These are phyloP conservation scores for Lingula anatina DNA, from an alignment of 2,888 invertebrate species.

Conservation along the genomic window DNA sequence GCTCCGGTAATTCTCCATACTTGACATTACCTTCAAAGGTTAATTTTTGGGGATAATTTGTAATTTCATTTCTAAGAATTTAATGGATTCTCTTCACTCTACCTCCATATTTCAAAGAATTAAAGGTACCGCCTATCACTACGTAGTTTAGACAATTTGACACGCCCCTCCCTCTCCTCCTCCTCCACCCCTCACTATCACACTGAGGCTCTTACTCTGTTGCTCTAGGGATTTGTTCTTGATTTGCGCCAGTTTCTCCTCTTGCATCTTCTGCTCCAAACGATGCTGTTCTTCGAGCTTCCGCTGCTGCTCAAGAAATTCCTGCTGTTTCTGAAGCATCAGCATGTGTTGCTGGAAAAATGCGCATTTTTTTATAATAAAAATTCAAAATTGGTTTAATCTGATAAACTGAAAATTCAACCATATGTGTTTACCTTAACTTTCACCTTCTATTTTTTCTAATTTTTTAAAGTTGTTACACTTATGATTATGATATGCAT, in stretches of 20 bases:
- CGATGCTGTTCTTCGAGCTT: constrained; percentile 62
- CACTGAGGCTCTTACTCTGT: constrained; percentile 61
- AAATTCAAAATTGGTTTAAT: neutral
- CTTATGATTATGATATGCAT: no score
- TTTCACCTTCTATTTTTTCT: no score
- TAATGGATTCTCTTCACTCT: no score
- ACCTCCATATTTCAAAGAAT: no score
- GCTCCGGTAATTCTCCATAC: no score
- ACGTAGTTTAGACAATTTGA: neutral
- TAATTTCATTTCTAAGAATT: no score
- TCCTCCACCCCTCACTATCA: constrained; percentile 1
- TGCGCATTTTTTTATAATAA: neutral
- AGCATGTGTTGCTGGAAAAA: constrained; percentile 18
- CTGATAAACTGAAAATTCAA: no score
- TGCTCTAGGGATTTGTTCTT: constrained; percentile 91
- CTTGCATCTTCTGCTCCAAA: constrained; percentile 66
- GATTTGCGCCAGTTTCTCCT: constrained; percentile 77
- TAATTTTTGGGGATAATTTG: no score
- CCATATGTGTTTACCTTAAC: no score
- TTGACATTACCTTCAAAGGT: no score
- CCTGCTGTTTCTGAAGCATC: constrained; percentile 52
- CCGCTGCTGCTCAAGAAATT: constrained; percentile 83
- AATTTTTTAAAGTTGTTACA: no score
- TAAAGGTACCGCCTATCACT: neutral
- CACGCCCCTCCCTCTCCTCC: no score